These are phyloP conservation scores for Lepeophtheirus nordmannii DNA, from an alignment of 2,888 invertebrate species.

Conservation along the genomic window DNA sequence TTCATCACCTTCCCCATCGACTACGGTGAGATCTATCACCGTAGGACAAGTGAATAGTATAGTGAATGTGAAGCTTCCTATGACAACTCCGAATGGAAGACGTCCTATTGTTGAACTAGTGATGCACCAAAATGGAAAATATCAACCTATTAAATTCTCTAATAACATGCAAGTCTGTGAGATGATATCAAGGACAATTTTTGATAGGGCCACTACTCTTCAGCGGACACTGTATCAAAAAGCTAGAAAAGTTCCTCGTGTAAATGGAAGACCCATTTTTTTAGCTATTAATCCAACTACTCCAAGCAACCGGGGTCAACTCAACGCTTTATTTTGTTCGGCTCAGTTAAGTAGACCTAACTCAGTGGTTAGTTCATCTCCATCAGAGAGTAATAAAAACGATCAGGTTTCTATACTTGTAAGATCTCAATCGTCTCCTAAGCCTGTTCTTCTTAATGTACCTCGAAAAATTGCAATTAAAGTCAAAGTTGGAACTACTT, in stretches of 20 bases:
- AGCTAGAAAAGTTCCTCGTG: slow-evolving; percentile 9
- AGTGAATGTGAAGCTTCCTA: slow-evolving; percentile 20
- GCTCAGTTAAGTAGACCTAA: neutral
- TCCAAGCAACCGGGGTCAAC: neutral
- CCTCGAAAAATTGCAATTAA: slow-evolving; percentile 22
- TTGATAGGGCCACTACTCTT: slow-evolving; percentile 11
- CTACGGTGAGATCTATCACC: neutral
- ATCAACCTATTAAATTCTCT: slow-evolving; percentile 23
- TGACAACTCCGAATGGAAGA: slow-evolving; percentile 12
- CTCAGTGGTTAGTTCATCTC: neutral
- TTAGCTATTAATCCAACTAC: slow-evolving; percentile 20
- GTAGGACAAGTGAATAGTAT: neutral
- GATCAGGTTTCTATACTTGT: slow-evolving; percentile 24
- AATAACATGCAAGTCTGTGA: slow-evolving; percentile 23
- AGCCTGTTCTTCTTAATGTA: slow-evolving; percentile 24
- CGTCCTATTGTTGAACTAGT: slow-evolving; percentile 23
- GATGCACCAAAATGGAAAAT: slow-evolving; percentile 8
- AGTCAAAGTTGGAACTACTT: slow-evolving; percentile 23
- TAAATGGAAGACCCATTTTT: slow-evolving; percentile 19
- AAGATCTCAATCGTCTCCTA: slow-evolving; percentile 12
- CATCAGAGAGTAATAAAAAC: neutral
- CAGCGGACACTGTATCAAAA: slow-evolving; percentile 19
- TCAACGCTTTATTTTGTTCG: neutral
- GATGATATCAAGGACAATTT: slow-evolving; percentile 16
- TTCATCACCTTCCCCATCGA: neutral